phyloP scores from a whole-genome alignment of 2,888 invertebrate species.

The Mechanitis messenoides region DNA sequence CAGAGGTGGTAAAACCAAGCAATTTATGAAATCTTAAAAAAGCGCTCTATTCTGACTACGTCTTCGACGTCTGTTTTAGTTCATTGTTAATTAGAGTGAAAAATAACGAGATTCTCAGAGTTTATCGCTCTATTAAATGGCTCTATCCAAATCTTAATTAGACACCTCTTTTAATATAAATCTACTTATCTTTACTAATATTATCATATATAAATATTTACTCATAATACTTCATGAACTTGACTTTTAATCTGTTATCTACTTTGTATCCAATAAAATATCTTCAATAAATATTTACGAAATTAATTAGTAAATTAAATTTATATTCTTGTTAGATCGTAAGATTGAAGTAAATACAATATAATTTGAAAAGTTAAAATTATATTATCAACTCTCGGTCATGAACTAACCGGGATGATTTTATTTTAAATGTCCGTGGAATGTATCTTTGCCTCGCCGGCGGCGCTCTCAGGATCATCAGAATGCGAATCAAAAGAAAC shows the following conservation, averaged over 20 bases:
- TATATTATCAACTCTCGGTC: conserved; percentile 1
- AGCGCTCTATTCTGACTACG: not conserved
- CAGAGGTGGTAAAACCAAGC: conserved; percentile 17
- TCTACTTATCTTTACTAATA: no score
- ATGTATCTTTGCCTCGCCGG: conserved; percentile 18
- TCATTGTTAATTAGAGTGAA: no score
- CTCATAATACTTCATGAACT: not conserved
- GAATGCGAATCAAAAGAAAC: conserved; percentile 24
- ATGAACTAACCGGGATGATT: conserved; percentile 10
- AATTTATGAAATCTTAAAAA: conserved; percentile 17
- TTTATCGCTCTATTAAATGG: no score
- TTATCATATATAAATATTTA: no score
- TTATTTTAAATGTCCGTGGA: conserved; percentile 18
- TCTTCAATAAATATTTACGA: not conserved
- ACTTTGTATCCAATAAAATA: not conserved
- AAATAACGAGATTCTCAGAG: no score
- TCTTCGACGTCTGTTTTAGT: no score
- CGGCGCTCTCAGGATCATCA: conserved; percentile 15
- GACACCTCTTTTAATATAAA: no score
- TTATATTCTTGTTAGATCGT: conserved; percentile 1
- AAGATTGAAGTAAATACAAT: not conserved
- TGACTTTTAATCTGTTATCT: not conserved
- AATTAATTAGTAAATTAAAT: not conserved
- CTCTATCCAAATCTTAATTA: no score
- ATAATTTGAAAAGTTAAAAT: conserved; percentile 4